A percentile compares a stretch with the other conserved stretches of the same genome.
Conservation (phyloP, 2,113 vertebrate genomes). For the Chloroceryle aenea region DNA sequence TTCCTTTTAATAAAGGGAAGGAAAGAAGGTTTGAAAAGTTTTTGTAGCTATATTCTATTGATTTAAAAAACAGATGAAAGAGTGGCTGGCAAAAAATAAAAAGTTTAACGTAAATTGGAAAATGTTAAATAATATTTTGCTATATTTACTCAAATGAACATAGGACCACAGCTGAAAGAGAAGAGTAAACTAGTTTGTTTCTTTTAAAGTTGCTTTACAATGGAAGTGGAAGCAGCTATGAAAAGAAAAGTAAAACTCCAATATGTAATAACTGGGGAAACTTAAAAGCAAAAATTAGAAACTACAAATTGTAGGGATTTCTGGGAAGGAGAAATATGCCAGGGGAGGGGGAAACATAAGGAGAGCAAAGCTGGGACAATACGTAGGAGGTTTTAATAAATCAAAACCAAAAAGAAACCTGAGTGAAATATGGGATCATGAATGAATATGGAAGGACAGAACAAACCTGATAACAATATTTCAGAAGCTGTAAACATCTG, state of each 20-base stretch:
- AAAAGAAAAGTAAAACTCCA: background rate
- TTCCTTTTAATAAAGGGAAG: conserved; percentile 18
- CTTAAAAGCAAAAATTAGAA: background rate
- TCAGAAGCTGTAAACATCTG: background rate
- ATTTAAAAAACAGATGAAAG: conserved; percentile 25
- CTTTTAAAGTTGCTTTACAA: background rate
- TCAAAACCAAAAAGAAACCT: background rate
- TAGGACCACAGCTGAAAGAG: background rate
- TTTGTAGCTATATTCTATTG: background rate
- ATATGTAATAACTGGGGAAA: background rate
- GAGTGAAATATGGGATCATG: background rate
- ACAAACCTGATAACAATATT: background rate
- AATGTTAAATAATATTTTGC: background rate
- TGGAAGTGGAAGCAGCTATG: background rate
- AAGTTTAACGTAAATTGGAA: background rate
- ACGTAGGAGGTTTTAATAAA: background rate
- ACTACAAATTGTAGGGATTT: background rate
- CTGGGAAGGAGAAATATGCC: background rate
- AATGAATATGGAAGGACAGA: background rate
- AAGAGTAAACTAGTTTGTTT: background rate
- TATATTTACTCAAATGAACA: background rate
- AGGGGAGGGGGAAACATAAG: background rate
- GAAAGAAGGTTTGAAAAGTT: background rate
- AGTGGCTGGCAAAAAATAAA: background rate
- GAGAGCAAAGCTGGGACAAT: background rate